These are phyloP conservation scores for Indri indri DNA, from an alignment of 2,113 vertebrate genomes.

Conservation along the genomic window DNA sequence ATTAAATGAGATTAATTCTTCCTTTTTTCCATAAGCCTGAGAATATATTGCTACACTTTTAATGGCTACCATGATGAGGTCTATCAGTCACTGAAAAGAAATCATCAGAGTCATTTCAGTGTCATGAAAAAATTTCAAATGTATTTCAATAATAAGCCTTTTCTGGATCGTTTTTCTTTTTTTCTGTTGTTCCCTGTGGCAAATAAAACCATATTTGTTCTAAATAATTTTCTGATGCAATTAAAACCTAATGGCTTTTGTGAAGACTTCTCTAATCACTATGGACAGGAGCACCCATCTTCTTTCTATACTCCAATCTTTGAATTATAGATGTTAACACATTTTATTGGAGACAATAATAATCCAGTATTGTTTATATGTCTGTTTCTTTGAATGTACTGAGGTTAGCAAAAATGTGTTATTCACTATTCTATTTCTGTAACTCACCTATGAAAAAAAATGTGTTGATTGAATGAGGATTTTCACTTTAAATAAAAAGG, in stretches of 20 bases:
- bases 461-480: not conserved
- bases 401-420: not conserved
- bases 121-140: not conserved
- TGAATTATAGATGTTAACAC: not conserved
- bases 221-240: not conserved
- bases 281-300: not conserved
- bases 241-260: not conserved
- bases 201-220: conserved; percentile 38
- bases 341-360: conserved; percentile 23
- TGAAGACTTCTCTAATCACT: not conserved
- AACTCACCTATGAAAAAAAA: not conserved
- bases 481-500: conserved; percentile 11
- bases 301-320: not conserved
- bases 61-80: not conserved
- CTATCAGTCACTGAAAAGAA: not conserved
- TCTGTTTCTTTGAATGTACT: not conserved
- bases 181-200: not conserved
- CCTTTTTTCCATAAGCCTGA: not conserved
- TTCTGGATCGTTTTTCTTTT: not conserved
- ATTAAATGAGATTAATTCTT: conserved; percentile 40
- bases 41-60: not conserved
- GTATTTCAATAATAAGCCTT: not conserved
- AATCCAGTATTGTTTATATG: not conserved
- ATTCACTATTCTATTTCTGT: not conserved
- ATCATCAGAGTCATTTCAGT: not conserved